Evolutionary conservation across 2,888 invertebrate genomes (phyloP).

Genomic region (Trachelus tabidus): DNA sequence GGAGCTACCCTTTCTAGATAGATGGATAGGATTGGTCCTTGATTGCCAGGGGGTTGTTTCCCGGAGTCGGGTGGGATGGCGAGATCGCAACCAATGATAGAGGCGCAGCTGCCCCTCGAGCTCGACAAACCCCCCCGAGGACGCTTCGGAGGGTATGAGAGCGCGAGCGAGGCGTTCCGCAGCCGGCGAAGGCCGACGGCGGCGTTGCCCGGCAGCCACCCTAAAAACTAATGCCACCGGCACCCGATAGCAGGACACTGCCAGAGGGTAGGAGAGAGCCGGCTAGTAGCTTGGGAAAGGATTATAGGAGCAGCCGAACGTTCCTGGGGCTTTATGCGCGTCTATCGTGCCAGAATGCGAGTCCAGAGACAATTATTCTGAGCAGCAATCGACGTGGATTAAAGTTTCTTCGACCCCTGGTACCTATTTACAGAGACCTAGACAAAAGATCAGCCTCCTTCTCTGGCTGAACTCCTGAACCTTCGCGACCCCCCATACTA

Average conservation of each 20-base stretch:
- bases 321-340: not conserved
- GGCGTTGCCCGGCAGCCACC: constrained; percentile 6
- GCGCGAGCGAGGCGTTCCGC: no score
- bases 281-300: constrained; percentile 24
- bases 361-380: no score
- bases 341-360: no score
- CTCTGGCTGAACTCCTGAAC: no score
- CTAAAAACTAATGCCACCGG: constrained; percentile 20
- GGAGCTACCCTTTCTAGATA: constrained; percentile 13
- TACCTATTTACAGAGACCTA: no score
- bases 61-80: constrained; percentile 49
- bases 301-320: constrained; percentile 15
- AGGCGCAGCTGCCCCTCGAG: constrained; percentile 55
- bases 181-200: not conserved
- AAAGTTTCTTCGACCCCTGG: no score
- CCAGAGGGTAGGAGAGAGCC: not conserved
- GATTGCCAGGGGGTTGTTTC: constrained; percentile 58
- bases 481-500: no score
- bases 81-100: constrained; percentile 65
- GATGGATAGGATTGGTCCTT: constrained; percentile 59
- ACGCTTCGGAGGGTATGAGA: constrained; percentile 10
- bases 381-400: no score
- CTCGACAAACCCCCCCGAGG: constrained; percentile 11
- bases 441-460: no score
- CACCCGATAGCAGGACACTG: constrained; percentile 15